These are phyloP conservation scores for Porites evermanni DNA, from an alignment of 92 coral and sea anemone genomes.

Conservation along the genomic window DNA sequence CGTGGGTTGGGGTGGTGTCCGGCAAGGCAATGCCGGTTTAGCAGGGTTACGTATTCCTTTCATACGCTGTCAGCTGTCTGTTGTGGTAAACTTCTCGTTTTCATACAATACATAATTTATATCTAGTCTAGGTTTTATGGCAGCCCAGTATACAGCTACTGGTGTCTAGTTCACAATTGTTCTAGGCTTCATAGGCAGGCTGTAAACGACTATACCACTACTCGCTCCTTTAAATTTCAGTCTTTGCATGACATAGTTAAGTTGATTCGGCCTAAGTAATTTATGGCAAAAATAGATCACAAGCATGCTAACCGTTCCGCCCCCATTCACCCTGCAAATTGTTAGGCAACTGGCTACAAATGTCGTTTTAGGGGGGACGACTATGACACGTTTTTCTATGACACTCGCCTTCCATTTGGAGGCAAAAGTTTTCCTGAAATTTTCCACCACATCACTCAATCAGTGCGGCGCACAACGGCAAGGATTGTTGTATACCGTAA, in stretches of 20 bases:
- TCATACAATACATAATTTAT: too few species aligned
- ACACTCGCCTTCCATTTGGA: conserved; percentile 35
- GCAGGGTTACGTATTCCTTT: too few species aligned
- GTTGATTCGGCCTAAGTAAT: conserved; percentile 6
- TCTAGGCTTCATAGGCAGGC: conserved; percentile 45
- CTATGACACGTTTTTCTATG: background rate
- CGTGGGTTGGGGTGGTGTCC: too few species aligned
- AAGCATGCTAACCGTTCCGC: conserved; percentile 21
- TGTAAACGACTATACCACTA: conserved; percentile 36
- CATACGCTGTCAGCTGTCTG: too few species aligned
- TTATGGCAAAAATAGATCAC: background rate
- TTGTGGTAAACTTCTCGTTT: too few species aligned
- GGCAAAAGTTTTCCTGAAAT: conserved; percentile 26
- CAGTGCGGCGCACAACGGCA: background rate
- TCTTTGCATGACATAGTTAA: conserved; percentile 6
- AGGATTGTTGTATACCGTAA: background rate
- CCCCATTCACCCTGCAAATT: conserved; percentile 34
- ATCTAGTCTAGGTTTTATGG: too few species aligned
- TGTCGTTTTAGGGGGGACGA: conserved; percentile 8
- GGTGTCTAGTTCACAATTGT: conserved; percentile 36
- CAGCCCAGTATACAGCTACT: too few species aligned
- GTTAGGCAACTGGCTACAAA: conserved; percentile 23
- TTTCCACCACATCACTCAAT: conserved; percentile 8
- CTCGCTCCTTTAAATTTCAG: conserved; percentile 30
- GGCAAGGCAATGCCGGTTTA: too few species aligned